Base-by-base conservation (phyloP, 2,113 vertebrate species). In the Nothoprocta pentlandii region DNA sequence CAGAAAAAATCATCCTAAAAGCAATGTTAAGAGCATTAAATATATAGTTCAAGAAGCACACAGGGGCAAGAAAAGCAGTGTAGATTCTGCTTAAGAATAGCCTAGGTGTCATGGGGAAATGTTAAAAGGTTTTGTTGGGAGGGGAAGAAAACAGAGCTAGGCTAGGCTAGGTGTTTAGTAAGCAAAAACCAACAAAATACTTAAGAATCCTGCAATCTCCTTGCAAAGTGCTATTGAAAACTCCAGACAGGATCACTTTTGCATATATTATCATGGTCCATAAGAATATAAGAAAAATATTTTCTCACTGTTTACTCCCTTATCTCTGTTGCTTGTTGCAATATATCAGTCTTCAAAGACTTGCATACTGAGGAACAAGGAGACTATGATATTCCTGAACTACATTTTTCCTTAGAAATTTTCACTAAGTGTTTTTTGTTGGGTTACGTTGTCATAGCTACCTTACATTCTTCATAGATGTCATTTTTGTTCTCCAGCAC, bases 351-450 rank as follows among this genome's bases (percentile, higher is more conserved):
- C 67, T 34, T 23, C 32, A 34, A 11, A 69, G 67, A 64, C n/a
- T 78, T 58, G 25, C 7, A 58, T 26, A n/a, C 58, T 61, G 41
- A 54, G n/a, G 22, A 76, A 8, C 17, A 79, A 47, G 34, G 1
- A 1, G 41, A 30, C 0, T 0, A 7, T 28, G n/a, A 8, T 28
- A 59, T 6, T 68, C 59, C 54, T 80, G 49, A 86, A 75, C 62
- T 23, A 30, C 0, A 1, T 41, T 75, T 79, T 54, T 79, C 8
- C 14, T 76, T 46, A 75, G 46, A 16, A 58, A 7, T 34, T 16
- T 46, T 47, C 28, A 59, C 10, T 22, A 25, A 7, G 44, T 30
- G 7, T 42, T 3, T 46, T 84, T 87, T 84, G 6, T 58, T 87
- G 47, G 10, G 61, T 84, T 34, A 71, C 71, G 41, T 59, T 91